These are phyloP conservation scores for Drosophila buzzatii DNA, from an alignment of 2,888 invertebrate genomes.

Conservation along the genomic window DNA sequence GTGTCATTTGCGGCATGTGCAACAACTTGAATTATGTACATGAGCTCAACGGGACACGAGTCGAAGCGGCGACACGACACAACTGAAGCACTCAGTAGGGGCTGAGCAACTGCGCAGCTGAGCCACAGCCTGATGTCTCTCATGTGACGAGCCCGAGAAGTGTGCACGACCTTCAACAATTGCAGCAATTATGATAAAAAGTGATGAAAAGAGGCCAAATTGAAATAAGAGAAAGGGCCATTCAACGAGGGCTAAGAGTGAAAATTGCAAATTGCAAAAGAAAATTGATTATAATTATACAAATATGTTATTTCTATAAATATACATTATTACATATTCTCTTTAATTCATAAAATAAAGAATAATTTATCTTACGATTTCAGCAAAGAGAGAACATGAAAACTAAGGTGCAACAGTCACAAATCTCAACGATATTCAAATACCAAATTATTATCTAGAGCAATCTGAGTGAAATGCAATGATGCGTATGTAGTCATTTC, in stretches of 20 bases:
- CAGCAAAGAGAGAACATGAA: too few relatives aligned
- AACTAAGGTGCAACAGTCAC: too few relatives aligned
- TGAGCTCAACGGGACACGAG: constrained; percentile 53
- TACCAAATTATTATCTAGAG: too few relatives aligned
- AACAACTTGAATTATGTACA: constrained; percentile 81
- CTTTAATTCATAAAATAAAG: too few relatives aligned
- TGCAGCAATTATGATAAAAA: constrained; percentile 5
- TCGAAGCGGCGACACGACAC: constrained; percentile 10
- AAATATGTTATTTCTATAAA: too few relatives aligned
- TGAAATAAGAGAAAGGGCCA: background rate
- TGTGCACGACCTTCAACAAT: constrained; percentile 53
- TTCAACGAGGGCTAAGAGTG: background rate
- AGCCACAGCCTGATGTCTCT: constrained; percentile 3
- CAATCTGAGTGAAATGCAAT: too few relatives aligned
- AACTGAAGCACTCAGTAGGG: constrained; percentile 11
- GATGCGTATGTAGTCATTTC: too few relatives aligned
- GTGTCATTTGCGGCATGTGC: constrained; percentile 75
- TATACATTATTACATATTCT: too few relatives aligned
- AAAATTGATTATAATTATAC: background rate
- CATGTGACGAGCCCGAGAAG: constrained; percentile 17
- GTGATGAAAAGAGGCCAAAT: background rate
- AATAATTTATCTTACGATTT: too few relatives aligned
- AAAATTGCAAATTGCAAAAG: background rate
- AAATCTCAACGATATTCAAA: too few relatives aligned
- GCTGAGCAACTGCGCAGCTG: constrained; percentile 13